Evolutionary conservation across 2,888 invertebrate species (phyloP), one percentile per base, ranked within the genome.

Genomic region (Cheilosia scutellata): DNA sequence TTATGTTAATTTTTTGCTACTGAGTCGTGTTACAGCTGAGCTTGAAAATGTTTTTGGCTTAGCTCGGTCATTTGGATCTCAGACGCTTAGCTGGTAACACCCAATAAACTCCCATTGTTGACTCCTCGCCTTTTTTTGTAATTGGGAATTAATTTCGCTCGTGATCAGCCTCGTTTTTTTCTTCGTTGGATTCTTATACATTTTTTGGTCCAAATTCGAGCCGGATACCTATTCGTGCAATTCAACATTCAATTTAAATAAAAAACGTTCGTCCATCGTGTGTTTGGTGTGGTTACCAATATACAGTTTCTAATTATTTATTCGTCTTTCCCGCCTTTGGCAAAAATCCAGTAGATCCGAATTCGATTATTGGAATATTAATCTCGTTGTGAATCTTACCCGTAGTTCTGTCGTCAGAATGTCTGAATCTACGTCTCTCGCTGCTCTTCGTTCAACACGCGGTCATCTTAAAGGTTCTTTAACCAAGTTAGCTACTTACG

Each of bases 371-470:
- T 20, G 20, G n/a, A 13, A 44, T 13, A 33, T 33, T 33, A 6
- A 33, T n/a, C 44, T 11, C 1, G 1, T 4, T 44, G 44, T 13
- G 11, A 5, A 44, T 13, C 2, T 3, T 9, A 13, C 11, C 44
- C 5, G 49, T 25, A 49, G 4, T 7, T 27, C 20, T 25, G 13
- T 51, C n/a, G 20, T 53, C 42, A 40, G n/a, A 42, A 60, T 60
- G 60, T 13, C 25, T n/a, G 9, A 20, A 7, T 27, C 60, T 4
- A 25, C 42, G 4, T 27, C 60, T 4, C 40, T 42, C 13, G 20
- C 40, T 60, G 27, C 40, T 9, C 58, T 58, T 37, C 20, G 58
- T 58, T 20, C n/a, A 11, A 58, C 60, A 60, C 60, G 40, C 11
- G 27, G 60, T 20, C 58, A 60, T 42, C 2, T 60, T 4, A 60